Evolutionary conservation across 2,113 vertebrate species (phyloP), one percentile per base, ranked within the genome.

Genomic region (Proteles cristata): DNA sequence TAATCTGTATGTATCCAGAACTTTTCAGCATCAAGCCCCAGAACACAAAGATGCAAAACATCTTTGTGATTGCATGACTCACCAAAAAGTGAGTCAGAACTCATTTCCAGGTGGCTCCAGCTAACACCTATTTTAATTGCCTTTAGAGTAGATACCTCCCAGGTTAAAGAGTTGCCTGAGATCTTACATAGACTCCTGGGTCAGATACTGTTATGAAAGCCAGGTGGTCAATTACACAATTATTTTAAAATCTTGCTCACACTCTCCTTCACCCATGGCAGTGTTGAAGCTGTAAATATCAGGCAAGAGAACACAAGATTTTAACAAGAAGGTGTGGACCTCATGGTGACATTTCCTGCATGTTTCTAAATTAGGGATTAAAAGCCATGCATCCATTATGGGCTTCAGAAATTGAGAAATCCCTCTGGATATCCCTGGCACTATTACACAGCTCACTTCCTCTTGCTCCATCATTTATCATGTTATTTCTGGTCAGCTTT

Each of bases 401-500:
- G 91, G 25, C 55, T 97, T 94, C 33, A 87, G 48, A 95, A 90
- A 74, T n/a, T 11, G 69, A 96, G 95, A 93, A 84, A 81, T 31
- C 25, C 45, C 74, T 45, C 7, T 33, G 26, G 26, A 48, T 50
- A 92, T 92, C 85, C 90, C 97, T 97, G 98, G 97, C 97, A 66
- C 73, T 0, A 5, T 2, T 0, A 23, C 1, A 5, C 65, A 28
- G 25, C 61, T 81, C 17, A 21, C 3, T 83, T 43, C 0, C 11
- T 53, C 97, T 95, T 93, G 94, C 93, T 97, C 93, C 97, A 82
- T 88, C 97, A 95, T 92, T 98, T 88, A 25, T 81, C 73, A 1
- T 68, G 96, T 87, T 97, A 82, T 98, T 97, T 98, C 97, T 96
- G 87, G 90, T 80, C 11, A 5, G 65, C 10, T 81, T 96, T 97